Evolutionary conservation across 1,140 invertebrate species (phyloP), one percentile per base, ranked within the genome.

Genomic region (Drosophila dunni): DNA sequence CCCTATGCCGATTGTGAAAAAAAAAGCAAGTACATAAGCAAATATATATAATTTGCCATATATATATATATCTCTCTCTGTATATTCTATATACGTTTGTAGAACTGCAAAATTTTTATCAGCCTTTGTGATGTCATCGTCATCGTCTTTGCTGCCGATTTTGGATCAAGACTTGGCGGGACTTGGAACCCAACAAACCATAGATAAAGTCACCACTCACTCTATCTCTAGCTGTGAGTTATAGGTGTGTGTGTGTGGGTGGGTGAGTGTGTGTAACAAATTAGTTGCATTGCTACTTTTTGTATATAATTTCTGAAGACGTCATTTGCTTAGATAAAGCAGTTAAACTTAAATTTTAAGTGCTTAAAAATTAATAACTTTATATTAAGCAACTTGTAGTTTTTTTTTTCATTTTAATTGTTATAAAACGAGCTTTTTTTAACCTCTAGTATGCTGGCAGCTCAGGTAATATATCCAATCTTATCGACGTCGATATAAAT

Each of bases 111-210:
- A 34, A 38, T 17, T 68, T 53, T 61, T 75, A 70, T 71, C 69
- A 71, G 60, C 9, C 24, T 29, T 33, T 64, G 51, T 71, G 61
- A 71, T 57, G 61, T 65, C 68, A 65, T 36, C 20, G 61, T 65
- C 68, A 65, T 36, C 20, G 46, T 15, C 36, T 40, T 29, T 38
- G 45, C 17, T 51, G 7, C 46, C 61, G 46, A 63, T 63, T 63
- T 63, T 29, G 61, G 61, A 63, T 63, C 61, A 63, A 63, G 61
- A 63, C 61, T 20, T 20, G 17, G 51, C 51, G 61, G 17, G 61
- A 63, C 61, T 63, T 63, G 61, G 33, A 63, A 61, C 44, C 33
- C 13, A 48, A 38, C 45, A 60, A 45, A n/a, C n/a, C 15, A 63
- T 51, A 51, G 46, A 63, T 63, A 63, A 61, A 48, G 58, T 33